Percentiles rank a stretch among this genome's conserved stretches.
These are phyloP conservation scores for Polydrusus pterygomalis DNA, from an alignment of 2,888 invertebrate genomes.

Conservation along the genomic window DNA sequence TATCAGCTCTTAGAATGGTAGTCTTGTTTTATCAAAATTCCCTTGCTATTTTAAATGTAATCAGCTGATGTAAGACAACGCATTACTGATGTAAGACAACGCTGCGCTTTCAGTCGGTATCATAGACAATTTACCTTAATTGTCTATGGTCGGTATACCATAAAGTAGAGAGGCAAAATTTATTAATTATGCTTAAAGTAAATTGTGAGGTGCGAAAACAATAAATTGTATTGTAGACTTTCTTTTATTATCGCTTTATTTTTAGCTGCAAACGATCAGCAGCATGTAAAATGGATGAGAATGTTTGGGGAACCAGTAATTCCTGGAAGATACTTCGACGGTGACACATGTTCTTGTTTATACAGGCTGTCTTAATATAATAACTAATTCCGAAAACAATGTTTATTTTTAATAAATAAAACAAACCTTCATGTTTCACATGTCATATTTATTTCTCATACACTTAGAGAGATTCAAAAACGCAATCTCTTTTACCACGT, in stretches of 20 bases:
- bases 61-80: no score
- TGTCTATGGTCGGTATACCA: no score
- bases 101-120: no score
- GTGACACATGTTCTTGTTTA: constrained; percentile 43
- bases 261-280: constrained; percentile 30
- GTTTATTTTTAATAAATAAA: background rate
- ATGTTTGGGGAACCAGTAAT: constrained; percentile 22
- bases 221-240: no score
- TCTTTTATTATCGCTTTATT: background rate
- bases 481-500: constrained; percentile 30
- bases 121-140: no score
- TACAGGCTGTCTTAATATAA: constrained; percentile 30
- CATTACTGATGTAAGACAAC: no score
- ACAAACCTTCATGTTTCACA: constrained; percentile 8
- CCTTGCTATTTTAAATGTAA: no score
- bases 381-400: background rate
- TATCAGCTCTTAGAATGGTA: no score
- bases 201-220: no score
- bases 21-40: no score
- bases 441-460: constrained; percentile 37
- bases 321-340: constrained; percentile 36
- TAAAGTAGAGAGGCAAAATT: no score
- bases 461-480: constrained; percentile 39
- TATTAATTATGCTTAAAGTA: no score
- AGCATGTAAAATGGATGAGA: constrained; percentile 38